These are phyloP conservation scores for Uloborus plumipes DNA, from an alignment of 2,888 invertebrate species.

Conservation along the genomic window DNA sequence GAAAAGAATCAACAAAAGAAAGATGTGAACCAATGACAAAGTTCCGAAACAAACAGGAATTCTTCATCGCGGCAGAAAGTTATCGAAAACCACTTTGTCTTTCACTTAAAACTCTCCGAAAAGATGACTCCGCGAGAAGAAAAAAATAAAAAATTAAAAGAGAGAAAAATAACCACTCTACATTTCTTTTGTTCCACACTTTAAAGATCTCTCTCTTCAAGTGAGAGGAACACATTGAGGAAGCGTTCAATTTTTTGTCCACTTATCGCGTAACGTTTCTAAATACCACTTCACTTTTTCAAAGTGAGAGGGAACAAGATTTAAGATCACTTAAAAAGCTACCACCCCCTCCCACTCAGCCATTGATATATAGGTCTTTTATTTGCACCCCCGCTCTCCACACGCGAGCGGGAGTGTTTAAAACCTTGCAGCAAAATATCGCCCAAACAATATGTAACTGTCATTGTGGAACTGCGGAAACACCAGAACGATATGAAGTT, in stretches of 20 bases:
- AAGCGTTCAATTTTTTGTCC: constrained; percentile 10
- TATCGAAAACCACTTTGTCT: constrained; percentile 64
- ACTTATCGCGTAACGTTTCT: constrained; percentile 49
- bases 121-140: neutral
- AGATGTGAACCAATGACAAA: too few species aligned
- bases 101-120: constrained; percentile 42
- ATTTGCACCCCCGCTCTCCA: neutral
- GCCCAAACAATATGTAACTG: constrained; percentile 55
- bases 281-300: constrained; percentile 59
- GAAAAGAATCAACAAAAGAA: too few species aligned
- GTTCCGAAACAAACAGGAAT: neutral
- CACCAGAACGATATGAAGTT: constrained; percentile 9
- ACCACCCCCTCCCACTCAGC: neutral
- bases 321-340: constrained; percentile 62
- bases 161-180: neutral
- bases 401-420: constrained; percentile 4
- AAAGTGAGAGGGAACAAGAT: constrained; percentile 57
- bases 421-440: constrained; percentile 56
- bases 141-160: too few species aligned
- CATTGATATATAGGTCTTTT: constrained; percentile 8
- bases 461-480: constrained; percentile 36
- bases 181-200: neutral
- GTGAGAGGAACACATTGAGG: neutral
- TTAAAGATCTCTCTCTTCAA: neutral
- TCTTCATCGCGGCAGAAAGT: constrained; percentile 42